These are phyloP conservation scores for Rhadinocentrus ornatus DNA, from an alignment of 2,797 vertebrate species.

Conservation along the genomic window DNA sequence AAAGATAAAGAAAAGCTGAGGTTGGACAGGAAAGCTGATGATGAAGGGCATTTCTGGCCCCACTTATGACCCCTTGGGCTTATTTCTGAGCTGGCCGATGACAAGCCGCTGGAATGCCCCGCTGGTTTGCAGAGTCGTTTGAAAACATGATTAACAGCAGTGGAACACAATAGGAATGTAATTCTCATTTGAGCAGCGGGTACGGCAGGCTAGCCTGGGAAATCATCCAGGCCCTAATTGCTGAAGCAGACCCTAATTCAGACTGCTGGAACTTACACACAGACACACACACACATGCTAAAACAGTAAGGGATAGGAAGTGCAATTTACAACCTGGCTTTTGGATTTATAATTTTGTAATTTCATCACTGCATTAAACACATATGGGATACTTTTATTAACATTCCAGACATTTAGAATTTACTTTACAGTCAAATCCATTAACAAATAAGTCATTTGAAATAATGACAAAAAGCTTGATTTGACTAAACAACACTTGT, in stretches of 20 bases:
- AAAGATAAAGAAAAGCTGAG: constrained; percentile 45
- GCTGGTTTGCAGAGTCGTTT: constrained; percentile 67
- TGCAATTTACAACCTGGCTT: constrained; percentile 18
- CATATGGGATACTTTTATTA: neutral
- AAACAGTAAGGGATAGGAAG: constrained; percentile 25
- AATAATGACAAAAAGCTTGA: neutral
- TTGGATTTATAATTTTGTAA: constrained; percentile 25
- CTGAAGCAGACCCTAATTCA: constrained; percentile 75
- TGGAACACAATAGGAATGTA: constrained; percentile 78
- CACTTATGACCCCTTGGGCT: constrained; percentile 75
- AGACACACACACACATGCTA: constrained; percentile 8
- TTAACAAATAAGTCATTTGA: neutral
- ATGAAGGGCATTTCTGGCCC: constrained; percentile 68
- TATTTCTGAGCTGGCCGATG: constrained; percentile 71
- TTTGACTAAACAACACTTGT: neutral
- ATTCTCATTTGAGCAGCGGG: constrained; percentile 76
- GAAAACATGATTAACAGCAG: constrained; percentile 80
- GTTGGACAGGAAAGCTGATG: constrained; percentile 52
- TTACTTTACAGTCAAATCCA: neutral
- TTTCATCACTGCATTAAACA: constrained; percentile 21
- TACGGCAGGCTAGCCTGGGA: constrained; percentile 75
- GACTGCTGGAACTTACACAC: constrained; percentile 56
- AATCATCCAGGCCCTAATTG: constrained; percentile 81
- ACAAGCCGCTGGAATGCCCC: constrained; percentile 72
- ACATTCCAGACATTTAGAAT: neutral